These are phyloP conservation scores for Coccyzus lansbergi DNA, from an alignment of 2,797 vertebrate genomes.

Conservation along the genomic window DNA sequence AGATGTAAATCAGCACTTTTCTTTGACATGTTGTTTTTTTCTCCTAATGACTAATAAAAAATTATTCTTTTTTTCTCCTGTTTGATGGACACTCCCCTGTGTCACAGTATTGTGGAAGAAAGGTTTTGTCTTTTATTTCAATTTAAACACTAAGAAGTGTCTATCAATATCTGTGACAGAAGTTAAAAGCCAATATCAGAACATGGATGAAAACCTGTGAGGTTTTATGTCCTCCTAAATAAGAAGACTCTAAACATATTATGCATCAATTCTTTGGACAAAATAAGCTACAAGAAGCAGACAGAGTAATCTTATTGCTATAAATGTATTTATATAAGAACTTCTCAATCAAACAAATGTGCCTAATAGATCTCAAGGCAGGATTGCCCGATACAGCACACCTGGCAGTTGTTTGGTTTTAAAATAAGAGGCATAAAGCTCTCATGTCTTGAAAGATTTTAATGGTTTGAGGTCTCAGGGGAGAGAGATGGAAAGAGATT, in stretches of 20 bases:
- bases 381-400: neutral
- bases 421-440: neutral
- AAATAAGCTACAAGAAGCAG: neutral
- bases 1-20: neutral
- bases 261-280: neutral
- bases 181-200: neutral
- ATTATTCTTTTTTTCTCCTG: neutral
- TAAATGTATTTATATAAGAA: neutral
- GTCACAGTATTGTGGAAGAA: neutral
- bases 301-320: neutral
- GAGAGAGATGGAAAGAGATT: neutral
- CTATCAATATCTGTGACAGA: neutral
- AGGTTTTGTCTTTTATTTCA: neutral
- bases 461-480: neutral
- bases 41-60: neutral
- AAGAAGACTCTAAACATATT: neutral
- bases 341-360: neutral
- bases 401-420: neutral
- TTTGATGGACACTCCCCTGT: accelerated
- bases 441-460: neutral
- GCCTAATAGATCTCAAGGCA: neutral
- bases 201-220: neutral
- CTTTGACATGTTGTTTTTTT: neutral
- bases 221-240: neutral
- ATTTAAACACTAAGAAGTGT: neutral